Percentiles rank a stretch among this genome's conserved stretches.
Evolutionary conservation across 1,140 invertebrate genomes (phyloP).

Genomic region (Anthonomus grandis): DNA sequence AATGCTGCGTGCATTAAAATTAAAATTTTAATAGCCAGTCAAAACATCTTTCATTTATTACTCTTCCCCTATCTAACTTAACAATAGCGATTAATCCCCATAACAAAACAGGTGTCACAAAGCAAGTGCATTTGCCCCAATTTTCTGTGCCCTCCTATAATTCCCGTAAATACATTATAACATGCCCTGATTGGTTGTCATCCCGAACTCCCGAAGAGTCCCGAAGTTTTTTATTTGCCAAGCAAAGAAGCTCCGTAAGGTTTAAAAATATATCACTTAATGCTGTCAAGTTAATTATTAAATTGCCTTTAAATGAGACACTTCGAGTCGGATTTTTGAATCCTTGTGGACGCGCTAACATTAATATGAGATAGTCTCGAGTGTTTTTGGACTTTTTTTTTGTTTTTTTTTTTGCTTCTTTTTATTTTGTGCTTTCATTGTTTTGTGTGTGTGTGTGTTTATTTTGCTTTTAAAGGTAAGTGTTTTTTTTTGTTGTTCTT

Average conservation of each 20-base stretch:
- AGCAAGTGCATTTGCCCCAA: too few species aligned
- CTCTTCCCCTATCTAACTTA: too few species aligned
- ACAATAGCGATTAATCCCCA: too few species aligned
- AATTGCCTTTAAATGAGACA: slow-evolving; percentile 29
- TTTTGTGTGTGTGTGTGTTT: slow-evolving; percentile 9
- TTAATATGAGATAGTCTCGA: slow-evolving; percentile 2
- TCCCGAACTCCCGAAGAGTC: slow-evolving; percentile 17
- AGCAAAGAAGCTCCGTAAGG: slow-evolving; percentile 11
- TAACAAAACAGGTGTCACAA: too few species aligned
- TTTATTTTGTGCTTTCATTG: slow-evolving; percentile 8
- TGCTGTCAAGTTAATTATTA: slow-evolving; percentile 36
- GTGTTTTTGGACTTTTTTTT: slow-evolving; percentile 4
- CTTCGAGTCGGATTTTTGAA: slow-evolving; percentile 8
- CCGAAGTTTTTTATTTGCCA: slow-evolving; percentile 24
- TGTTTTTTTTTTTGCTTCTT: slow-evolving; percentile 14
- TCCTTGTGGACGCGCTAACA: background rate
- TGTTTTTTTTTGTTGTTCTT: too few species aligned
- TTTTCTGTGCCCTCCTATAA: too few species aligned
- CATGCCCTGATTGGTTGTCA: background rate
- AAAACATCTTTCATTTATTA: too few species aligned
- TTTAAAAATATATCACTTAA: slow-evolving; percentile 32
- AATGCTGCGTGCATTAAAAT: too few species aligned
- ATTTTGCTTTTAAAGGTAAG: background rate
- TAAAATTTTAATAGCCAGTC: too few species aligned
- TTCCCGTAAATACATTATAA: too few species aligned